Evolutionary conservation across 2,797 vertebrate species (phyloP).

Genomic region (Tiaroga cobitis): DNA sequence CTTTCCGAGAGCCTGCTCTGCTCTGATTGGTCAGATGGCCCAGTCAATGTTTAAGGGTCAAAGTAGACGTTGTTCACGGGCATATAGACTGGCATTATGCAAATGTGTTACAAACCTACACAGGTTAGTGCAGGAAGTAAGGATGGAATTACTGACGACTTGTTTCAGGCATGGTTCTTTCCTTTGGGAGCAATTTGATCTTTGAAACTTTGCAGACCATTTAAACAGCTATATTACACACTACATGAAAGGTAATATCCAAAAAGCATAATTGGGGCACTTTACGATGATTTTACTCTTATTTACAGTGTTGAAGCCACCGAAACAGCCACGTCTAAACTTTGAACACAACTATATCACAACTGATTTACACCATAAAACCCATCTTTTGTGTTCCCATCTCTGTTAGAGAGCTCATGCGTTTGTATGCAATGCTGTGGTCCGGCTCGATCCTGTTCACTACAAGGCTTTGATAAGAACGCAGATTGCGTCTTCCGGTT

Average conservation of each 20-base stretch:
- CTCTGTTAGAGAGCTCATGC: conserved; percentile 77
- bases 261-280: not conserved
- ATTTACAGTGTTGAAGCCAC: not conserved
- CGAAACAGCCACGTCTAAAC: not conserved
- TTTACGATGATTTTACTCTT: not conserved
- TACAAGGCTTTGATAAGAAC: conserved; percentile 73
- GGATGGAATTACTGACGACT: too few relatives aligned
- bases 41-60: not conserved
- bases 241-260: not conserved
- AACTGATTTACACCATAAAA: not conserved
- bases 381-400: not conserved
- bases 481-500: conserved; percentile 74
- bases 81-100: not conserved
- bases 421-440: conserved; percentile 80
- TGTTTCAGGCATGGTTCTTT: too few relatives aligned
- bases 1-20: not conserved
- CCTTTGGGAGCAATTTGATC: not conserved
- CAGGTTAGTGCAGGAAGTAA: not conserved
- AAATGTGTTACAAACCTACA: too few relatives aligned
- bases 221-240: not conserved
- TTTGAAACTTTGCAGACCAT: not conserved
- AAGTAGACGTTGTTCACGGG: too few relatives aligned
- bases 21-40: not conserved
- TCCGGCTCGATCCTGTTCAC: conserved; percentile 75
- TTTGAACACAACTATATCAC: not conserved